phyloP scores from a whole-genome alignment of 2,113 vertebrate genomes.

The Passer montanus region DNA sequence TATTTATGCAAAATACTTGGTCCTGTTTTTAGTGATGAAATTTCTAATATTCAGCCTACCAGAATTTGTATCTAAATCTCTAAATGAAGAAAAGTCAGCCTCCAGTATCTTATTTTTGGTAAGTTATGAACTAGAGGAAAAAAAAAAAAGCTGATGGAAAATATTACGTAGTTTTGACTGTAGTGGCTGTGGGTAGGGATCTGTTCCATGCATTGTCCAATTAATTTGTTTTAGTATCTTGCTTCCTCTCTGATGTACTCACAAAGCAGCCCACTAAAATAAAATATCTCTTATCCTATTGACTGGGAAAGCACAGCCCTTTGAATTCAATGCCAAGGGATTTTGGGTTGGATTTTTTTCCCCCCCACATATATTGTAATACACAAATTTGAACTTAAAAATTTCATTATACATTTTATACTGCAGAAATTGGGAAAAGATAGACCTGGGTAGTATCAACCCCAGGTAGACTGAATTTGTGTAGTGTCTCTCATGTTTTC shows the following conservation, averaged over 20 bases:
- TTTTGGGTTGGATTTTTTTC: fast-evolving
- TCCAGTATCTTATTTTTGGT: slow-evolving; percentile 11
- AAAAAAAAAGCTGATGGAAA: slow-evolving; percentile 16
- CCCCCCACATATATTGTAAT: neutral
- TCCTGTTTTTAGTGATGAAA: neutral
- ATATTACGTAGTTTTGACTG: neutral
- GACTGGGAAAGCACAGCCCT: neutral
- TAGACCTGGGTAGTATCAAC: neutral
- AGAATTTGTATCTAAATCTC: neutral
- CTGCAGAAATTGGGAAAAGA: neutral
- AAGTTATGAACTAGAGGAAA: neutral
- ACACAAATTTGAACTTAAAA: neutral
- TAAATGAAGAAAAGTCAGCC: neutral
- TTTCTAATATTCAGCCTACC: neutral
- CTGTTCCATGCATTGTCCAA: slow-evolving; percentile 12
- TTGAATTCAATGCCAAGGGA: neutral
- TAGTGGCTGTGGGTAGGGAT: slow-evolving; percentile 5
- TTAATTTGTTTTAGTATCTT: neutral
- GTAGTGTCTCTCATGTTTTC: neutral
- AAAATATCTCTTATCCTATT: neutral
- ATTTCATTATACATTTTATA: fast-evolving
- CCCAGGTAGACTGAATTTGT: neutral
- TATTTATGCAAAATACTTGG: neutral
- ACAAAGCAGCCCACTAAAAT: neutral
- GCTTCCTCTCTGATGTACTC: neutral